A percentile compares a stretch with the other conserved stretches of the same genome.
Conservation (phyloP, 2,888 invertebrate species). For the Torymus aiolomorphi region DNA sequence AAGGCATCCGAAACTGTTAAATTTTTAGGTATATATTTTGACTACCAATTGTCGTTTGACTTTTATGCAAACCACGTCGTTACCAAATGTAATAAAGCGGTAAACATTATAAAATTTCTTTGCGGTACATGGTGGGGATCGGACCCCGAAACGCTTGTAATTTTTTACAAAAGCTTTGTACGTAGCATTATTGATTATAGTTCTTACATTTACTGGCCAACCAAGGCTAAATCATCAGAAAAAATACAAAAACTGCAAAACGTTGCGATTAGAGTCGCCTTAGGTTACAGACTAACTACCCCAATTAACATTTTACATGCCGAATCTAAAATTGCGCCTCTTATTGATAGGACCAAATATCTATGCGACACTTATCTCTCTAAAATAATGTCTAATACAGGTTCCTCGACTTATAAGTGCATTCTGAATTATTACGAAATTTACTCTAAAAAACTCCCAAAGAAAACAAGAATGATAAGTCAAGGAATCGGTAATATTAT, state of each 20-base stretch:
- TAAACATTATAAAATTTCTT: slow-evolving; percentile 27
- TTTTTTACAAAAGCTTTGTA: slow-evolving; percentile 26
- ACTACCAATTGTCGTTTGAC: too few relatives aligned
- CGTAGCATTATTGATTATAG: slow-evolving; percentile 19
- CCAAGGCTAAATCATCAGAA: background rate
- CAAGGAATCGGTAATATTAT: slow-evolving; percentile 5
- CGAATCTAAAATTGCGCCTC: slow-evolving; percentile 15
- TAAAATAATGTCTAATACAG: slow-evolving; percentile 18
- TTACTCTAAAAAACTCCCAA: background rate
- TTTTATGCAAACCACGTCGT: too few relatives aligned
- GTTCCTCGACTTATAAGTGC: slow-evolving; percentile 4
- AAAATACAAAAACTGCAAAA: slow-evolving; percentile 24
- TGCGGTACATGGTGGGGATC: too few relatives aligned
- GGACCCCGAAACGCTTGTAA: slow-evolving; percentile 20
- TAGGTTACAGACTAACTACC: slow-evolving; percentile 27
- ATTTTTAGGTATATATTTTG: too few relatives aligned
- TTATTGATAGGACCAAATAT: slow-evolving; percentile 1
- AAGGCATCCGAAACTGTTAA: too few relatives aligned
- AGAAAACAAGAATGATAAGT: background rate
- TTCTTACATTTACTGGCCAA: slow-evolving; percentile 5
- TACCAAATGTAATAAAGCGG: too few relatives aligned
- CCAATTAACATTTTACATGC: slow-evolving; percentile 35
- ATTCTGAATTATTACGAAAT: background rate
- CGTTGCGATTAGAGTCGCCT: slow-evolving; percentile 7
- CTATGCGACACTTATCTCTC: slow-evolving; percentile 12